A percentile compares a stretch with the other conserved stretches of the same genome.
Conservation (phyloP, 2,888 invertebrate genomes). For the Busseola fusca region DNA sequence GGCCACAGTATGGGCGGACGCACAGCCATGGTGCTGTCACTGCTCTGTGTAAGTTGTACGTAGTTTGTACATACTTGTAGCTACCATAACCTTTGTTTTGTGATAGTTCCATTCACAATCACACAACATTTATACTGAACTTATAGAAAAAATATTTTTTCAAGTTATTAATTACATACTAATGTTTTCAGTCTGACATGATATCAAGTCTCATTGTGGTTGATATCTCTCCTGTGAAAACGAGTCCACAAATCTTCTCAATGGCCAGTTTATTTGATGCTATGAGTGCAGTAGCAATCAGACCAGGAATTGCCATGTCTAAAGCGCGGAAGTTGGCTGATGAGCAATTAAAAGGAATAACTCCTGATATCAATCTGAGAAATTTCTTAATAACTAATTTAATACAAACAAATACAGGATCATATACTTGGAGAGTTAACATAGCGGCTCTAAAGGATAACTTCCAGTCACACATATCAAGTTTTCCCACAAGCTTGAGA, state of each 20-base stretch:
- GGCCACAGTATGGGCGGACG: slow-evolving; percentile 99
- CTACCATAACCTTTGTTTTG: neutral
- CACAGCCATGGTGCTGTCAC: slow-evolving; percentile 94
- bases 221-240: slow-evolving; percentile 92
- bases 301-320: slow-evolving; percentile 90
- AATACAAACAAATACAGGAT: slow-evolving; percentile 90
- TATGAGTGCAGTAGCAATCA: slow-evolving; percentile 90
- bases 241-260: slow-evolving; percentile 89
- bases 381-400: slow-evolving; percentile 96
- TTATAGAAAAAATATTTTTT: neutral
- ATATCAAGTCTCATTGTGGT: slow-evolving; percentile 92
- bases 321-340: slow-evolving; percentile 91
- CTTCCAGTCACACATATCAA: slow-evolving; percentile 90
- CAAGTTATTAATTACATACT: neutral
- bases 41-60: slow-evolving; percentile 89
- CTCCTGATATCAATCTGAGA: slow-evolving; percentile 89
- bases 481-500: slow-evolving; percentile 89
- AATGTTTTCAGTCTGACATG: slow-evolving; percentile 86
- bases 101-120: too few species aligned
- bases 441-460: slow-evolving; percentile 91
- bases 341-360: slow-evolving; percentile 89
- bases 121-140: neutral
- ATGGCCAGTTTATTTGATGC: slow-evolving; percentile 91
- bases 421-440: slow-evolving; percentile 94
- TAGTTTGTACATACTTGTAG: slow-evolving; percentile 61